Conservation (phyloP, 2,797 vertebrate species). For the Myripristis jacobus region DNA sequence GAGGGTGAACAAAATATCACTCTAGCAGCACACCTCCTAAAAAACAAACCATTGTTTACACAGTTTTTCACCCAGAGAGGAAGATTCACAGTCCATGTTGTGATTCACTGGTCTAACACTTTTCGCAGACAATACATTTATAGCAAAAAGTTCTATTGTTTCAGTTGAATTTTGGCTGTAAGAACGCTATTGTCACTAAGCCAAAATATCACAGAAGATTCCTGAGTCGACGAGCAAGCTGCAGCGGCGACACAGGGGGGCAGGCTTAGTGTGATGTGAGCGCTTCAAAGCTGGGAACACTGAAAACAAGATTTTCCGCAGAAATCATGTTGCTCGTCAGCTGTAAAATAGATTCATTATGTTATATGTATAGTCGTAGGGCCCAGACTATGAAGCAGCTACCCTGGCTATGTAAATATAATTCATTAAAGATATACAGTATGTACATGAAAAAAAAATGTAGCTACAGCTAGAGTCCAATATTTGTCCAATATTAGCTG, state of each 20-base stretch:
- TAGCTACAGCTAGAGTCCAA: too few relatives aligned
- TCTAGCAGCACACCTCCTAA: not conserved
- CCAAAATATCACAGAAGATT: slow-evolving; percentile 51
- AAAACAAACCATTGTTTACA: slow-evolving; percentile 35
- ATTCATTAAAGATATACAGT: too few relatives aligned
- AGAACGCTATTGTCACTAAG: slow-evolving; percentile 50
- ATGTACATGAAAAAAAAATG: too few relatives aligned
- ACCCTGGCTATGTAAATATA: too few relatives aligned
- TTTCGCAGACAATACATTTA: slow-evolving; percentile 11
- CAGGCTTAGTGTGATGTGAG: slow-evolving; percentile 15
- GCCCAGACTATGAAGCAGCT: too few relatives aligned
- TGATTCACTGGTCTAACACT: not conserved
- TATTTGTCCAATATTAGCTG: too few relatives aligned
- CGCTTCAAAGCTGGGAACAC: slow-evolving; percentile 60
- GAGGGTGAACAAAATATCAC: too few relatives aligned
- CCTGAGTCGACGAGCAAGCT: too few relatives aligned
- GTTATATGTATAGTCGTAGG: too few relatives aligned
- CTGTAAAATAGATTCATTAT: slow-evolving; percentile 9
- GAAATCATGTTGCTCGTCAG: slow-evolving; percentile 28
- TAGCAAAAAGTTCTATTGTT: not conserved
- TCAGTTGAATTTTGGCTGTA: too few relatives aligned
- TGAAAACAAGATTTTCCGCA: slow-evolving; percentile 16
- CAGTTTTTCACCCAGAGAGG: slow-evolving; percentile 28
- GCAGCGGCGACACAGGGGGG: slow-evolving; percentile 41
- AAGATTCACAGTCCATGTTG: slow-evolving; percentile 24